A percentile compares a stretch with the other conserved stretches of the same genome.
These are phyloP conservation scores for Catharus bicknelli DNA, from an alignment of 2,113 vertebrate species.

Conservation along the genomic window DNA sequence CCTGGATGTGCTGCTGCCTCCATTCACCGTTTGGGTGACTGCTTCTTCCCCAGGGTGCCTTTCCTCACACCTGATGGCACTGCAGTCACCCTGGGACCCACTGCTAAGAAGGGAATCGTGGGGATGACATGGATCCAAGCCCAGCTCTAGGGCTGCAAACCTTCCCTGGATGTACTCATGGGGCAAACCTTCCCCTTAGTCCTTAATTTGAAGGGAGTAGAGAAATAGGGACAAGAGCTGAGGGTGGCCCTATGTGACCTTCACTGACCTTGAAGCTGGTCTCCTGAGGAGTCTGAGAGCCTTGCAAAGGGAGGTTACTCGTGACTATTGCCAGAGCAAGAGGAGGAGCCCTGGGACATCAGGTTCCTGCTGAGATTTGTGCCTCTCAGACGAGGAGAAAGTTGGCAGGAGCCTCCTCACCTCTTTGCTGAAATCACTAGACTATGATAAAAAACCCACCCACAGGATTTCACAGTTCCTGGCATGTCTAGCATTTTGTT, in stretches of 20 bases:
- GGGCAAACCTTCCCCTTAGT: background rate
- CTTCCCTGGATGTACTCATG: rapidly evolving
- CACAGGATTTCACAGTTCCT: background rate
- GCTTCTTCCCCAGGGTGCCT: background rate
- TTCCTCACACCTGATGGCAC: background rate
- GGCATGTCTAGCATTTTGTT: background rate
- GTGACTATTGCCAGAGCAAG: background rate
- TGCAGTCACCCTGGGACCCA: rapidly evolving
- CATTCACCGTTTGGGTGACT: rapidly evolving
- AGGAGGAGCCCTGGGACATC: background rate
- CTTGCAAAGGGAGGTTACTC: background rate
- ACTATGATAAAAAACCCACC: background rate
- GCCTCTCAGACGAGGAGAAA: rapidly evolving
- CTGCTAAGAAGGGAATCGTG: background rate
- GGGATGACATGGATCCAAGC: background rate
- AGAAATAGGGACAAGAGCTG: background rate
- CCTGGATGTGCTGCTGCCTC: background rate
- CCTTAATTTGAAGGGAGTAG: background rate
- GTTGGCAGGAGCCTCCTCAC: background rate
- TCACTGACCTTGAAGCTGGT: background rate
- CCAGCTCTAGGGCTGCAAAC: background rate
- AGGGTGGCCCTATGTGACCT: background rate
- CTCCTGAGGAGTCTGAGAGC: rapidly evolving
- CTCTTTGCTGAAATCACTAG: background rate
- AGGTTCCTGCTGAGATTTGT: background rate